phyloP scores from a whole-genome alignment of 2,113 vertebrate genomes.

The Phyllostomus hastatus region DNA sequence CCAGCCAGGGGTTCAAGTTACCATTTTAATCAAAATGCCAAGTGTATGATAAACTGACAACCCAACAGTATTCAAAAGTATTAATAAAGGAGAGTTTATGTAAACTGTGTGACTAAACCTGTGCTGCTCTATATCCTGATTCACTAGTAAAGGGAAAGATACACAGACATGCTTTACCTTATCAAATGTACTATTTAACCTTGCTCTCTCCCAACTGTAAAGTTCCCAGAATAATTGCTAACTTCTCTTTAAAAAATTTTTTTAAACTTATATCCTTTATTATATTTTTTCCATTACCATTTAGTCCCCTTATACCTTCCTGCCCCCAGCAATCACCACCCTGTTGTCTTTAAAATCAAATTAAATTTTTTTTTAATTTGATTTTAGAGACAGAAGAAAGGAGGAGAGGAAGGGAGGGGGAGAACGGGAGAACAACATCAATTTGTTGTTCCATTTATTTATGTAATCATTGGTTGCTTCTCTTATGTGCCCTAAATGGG shows the following conservation, averaged over 20 bases:
- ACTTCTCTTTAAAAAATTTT: not conserved
- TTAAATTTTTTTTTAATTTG: not conserved
- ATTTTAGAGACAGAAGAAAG: not conserved
- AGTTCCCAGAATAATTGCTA: not conserved
- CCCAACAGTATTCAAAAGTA: not conserved
- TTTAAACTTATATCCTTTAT: not conserved
- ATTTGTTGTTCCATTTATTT: not conserved
- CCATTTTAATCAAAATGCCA: slow-evolving; percentile 14
- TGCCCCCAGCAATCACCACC: too few species aligned
- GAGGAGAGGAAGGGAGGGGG: not conserved
- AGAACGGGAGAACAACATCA: not conserved
- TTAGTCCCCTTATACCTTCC: too few species aligned
- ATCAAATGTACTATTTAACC: not conserved
- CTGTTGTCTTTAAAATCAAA: too few species aligned
- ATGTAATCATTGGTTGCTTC: not conserved
- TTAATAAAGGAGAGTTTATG: not conserved
- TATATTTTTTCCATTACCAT: too few species aligned
- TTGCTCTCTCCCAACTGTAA: not conserved
- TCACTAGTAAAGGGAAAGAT: not conserved
- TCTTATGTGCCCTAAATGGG: not conserved
- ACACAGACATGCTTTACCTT: not conserved
- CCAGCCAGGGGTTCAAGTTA: too few species aligned
- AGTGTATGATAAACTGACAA: not conserved
- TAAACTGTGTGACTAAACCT: not conserved
- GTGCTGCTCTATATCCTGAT: not conserved